phyloP scores from a whole-genome alignment of 1,140 invertebrate species.

The Diabrotica undecimpunctata region DNA sequence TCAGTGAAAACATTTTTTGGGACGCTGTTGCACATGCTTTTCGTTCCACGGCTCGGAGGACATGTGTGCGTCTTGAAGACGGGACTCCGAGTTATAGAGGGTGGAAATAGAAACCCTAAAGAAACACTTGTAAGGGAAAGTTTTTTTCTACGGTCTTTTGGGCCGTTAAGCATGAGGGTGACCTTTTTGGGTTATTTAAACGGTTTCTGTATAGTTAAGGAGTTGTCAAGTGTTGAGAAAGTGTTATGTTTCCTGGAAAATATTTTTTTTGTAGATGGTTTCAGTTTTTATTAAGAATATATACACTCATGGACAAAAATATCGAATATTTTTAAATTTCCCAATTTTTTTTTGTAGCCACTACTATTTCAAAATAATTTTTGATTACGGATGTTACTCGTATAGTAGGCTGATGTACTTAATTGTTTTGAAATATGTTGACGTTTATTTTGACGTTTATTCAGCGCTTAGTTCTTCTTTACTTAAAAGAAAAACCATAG shows the following conservation, averaged over 20 bases:
- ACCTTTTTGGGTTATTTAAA: background rate
- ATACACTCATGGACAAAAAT: too few relatives aligned
- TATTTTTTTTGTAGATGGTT: too few relatives aligned
- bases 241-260: background rate
- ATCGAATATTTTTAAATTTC: too few relatives aligned
- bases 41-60: background rate
- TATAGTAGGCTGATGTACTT: too few relatives aligned
- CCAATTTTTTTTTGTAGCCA: too few relatives aligned
- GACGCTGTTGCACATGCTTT: background rate
- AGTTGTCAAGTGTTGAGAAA: background rate
- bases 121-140: background rate
- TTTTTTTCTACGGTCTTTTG: background rate
- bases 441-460: too few relatives aligned
- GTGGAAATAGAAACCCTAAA: background rate
- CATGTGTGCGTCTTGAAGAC: slow-evolving; percentile 1
- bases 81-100: background rate
- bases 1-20: background rate
- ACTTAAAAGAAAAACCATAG: too few relatives aligned
- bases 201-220: background rate
- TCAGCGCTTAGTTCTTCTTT: too few relatives aligned
- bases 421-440: too few relatives aligned
- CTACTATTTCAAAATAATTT: too few relatives aligned
- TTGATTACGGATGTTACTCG: too few relatives aligned
- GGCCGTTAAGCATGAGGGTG: background rate
- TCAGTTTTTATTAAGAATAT: too few relatives aligned